These are phyloP conservation scores for Hiodon alosoides DNA, from an alignment of 2,113 vertebrate species.

Conservation along the genomic window DNA sequence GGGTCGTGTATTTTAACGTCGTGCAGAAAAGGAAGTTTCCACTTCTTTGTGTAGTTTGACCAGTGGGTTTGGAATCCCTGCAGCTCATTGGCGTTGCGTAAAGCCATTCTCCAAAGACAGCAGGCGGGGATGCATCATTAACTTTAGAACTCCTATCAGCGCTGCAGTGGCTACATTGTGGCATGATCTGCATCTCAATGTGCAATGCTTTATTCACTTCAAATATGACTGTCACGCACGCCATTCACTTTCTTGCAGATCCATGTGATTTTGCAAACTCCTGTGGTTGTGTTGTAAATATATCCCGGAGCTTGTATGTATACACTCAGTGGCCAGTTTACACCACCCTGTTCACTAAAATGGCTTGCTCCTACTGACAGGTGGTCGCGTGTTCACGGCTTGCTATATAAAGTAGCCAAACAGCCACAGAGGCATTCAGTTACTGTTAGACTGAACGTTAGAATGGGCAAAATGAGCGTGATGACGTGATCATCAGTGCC, in stretches of 20 bases:
- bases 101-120: slow-evolving; percentile 5
- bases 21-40: neutral
- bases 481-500: too few relatives aligned
- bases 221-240: neutral
- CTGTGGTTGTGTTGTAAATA: too few relatives aligned
- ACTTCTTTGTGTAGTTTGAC: neutral
- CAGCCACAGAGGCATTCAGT: too few relatives aligned
- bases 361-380: too few relatives aligned
- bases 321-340: too few relatives aligned
- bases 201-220: neutral
- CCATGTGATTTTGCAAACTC: too few relatives aligned
- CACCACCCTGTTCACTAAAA: too few relatives aligned
- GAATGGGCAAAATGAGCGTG: too few relatives aligned
- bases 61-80: neutral
- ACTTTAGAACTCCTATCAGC: slow-evolving; percentile 1
- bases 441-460: too few relatives aligned
- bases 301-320: too few relatives aligned
- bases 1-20: neutral
- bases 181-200: slow-evolving; percentile 22
- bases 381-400: too few relatives aligned
- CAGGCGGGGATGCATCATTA: slow-evolving; percentile 24
- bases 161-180: neutral
- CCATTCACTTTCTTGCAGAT: neutral
- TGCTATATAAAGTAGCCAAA: too few relatives aligned
- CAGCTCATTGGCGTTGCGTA: neutral